Conservation (phyloP, 2,113 vertebrate genomes). For the Microtus ochrogaster region DNA sequence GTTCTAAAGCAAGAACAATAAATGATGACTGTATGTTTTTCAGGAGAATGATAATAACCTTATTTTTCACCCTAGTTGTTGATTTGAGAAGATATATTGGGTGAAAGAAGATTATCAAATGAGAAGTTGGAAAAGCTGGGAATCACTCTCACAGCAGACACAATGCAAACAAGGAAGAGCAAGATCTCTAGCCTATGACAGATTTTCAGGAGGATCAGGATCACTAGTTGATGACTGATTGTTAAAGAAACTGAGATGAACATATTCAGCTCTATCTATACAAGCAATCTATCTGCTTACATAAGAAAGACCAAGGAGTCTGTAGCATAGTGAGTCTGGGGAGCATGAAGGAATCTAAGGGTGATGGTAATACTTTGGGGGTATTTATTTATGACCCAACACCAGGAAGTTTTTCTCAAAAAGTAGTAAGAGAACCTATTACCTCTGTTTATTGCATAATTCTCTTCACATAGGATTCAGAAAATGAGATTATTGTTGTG, state of each 20-base stretch:
- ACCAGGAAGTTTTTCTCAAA: not conserved
- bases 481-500: not conserved
- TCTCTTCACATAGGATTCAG: not conserved
- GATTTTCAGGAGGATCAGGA: not conserved
- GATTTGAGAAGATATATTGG: not conserved
- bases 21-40: not conserved
- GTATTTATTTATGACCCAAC: not conserved
- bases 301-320: fast-evolving
- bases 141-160: not conserved
- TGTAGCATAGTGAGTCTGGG: fast-evolving
- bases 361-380: not conserved
- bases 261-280: not conserved
- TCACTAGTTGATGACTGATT: not conserved
- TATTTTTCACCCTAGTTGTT: not conserved
- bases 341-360: not conserved
- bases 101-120: not conserved
- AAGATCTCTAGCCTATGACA: not conserved
- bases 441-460: not conserved
- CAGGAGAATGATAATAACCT: not conserved
- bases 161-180: not conserved
- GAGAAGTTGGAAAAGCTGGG: not conserved
- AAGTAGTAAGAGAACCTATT: fast-evolving
- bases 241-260: not conserved
- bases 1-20: not conserved
- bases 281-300: not conserved